phyloP scores from a whole-genome alignment of 2,113 vertebrate species.

The Rhabdomys dilectus region DNA sequence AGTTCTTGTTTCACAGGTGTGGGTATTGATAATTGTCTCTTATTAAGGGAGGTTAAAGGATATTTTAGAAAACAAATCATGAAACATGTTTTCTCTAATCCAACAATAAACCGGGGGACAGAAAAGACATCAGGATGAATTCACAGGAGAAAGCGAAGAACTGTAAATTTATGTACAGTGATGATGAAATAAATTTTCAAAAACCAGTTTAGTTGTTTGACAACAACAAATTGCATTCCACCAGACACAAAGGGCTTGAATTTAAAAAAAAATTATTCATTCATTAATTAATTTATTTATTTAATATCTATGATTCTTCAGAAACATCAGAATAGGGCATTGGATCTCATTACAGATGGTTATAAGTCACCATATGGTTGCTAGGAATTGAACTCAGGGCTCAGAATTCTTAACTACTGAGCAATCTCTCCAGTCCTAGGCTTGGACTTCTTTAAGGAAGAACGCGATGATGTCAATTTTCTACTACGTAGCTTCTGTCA shows the following conservation, averaged over 20 bases:
- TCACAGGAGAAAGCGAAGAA: conserved; percentile 23
- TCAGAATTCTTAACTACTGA: too few relatives aligned
- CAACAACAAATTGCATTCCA: conserved; percentile 5
- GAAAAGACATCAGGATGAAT: background rate
- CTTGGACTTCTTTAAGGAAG: conserved; percentile 5
- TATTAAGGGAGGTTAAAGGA: background rate
- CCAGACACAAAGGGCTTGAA: background rate
- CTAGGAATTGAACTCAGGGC: too few relatives aligned
- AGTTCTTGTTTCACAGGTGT: background rate
- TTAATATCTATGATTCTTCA: too few relatives aligned
- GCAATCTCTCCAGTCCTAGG: background rate
- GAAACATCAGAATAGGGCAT: too few relatives aligned
- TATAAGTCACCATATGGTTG: too few relatives aligned
- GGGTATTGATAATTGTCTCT: background rate
- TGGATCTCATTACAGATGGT: too few relatives aligned
- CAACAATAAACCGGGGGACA: background rate
- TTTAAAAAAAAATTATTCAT: background rate
- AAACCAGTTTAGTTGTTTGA: background rate
- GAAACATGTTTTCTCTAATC: background rate
- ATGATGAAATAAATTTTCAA: conserved; percentile 43
- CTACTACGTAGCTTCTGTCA: background rate
- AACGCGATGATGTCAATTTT: background rate
- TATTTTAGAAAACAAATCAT: background rate
- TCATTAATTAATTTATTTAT: background rate
- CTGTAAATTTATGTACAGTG: background rate